Evolutionary conservation across 2,113 vertebrate species (phyloP), one percentile per base, ranked within the genome.

Genomic region (Mus musculus): DNA sequence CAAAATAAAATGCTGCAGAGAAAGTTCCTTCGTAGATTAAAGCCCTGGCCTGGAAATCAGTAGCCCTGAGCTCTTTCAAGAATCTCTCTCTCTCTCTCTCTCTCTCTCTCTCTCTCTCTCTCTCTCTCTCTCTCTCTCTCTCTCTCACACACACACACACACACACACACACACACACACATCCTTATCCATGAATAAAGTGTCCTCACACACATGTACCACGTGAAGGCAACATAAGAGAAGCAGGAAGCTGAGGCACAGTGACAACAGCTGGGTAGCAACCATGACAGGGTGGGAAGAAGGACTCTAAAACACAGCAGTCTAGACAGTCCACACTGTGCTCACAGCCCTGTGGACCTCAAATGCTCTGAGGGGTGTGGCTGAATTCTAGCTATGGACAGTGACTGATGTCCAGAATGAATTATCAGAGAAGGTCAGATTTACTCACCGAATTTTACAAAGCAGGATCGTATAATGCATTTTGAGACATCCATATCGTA

Each of bases 401-500:
- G 11, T 72, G 90, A 96, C 22, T 65, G 88, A 93, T 96, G 90
- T n/a, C 13, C 80, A 81, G 46, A 81, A 78, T 39, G 61, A 95
- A 30, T 91, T 77, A 93, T 78, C 78, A 19, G 72, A 93, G 96
- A 91, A 95, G 52, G 86, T 52, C 69, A 90, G n/a, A 69, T 78
- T 46, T 82, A 12, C 65, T 89, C 90, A 84, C 36, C 33, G 28
- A 1, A 5, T 9, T 91, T n/a, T 84, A 56, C 65, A 93, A 96
- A 92, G 39, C 63, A 93, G 65, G 56, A 69, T 67, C 65, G 54
- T 42, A 28, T 88, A 90, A 82, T 78, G 80, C 76, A 52, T 73
- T 90, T 90, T 94, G 77, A 91, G 95, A 73, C 91, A 87, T n/a
- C 94, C 80, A 14, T 87, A 96, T 75, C 54, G 22, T 30, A 67